Percentiles rank a stretch among this genome's conserved stretches.
These are phyloP conservation scores for Melanostoma mellinum DNA, from an alignment of 2,888 invertebrate species.

Conservation along the genomic window DNA sequence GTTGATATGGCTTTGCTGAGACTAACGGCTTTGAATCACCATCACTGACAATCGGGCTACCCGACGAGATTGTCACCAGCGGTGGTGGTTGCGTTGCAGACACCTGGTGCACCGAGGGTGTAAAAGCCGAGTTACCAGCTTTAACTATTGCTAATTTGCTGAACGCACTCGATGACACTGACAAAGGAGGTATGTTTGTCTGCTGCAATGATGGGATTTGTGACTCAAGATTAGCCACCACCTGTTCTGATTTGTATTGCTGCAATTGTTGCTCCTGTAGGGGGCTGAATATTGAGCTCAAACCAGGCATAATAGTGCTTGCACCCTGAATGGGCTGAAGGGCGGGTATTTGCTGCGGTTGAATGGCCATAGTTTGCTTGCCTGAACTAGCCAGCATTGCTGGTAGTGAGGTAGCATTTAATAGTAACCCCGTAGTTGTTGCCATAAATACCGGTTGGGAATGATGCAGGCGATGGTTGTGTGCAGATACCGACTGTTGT, in stretches of 20 bases:
- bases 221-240: slow-evolving; percentile 41
- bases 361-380: slow-evolving; percentile 62
- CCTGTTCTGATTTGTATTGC: slow-evolving; percentile 68
- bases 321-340: slow-evolving; percentile 79
- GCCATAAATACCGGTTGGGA: slow-evolving; percentile 81
- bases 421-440: slow-evolving; percentile 79
- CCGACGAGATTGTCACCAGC: slow-evolving; percentile 76
- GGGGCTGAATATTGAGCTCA: slow-evolving; percentile 79
- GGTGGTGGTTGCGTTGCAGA: slow-evolving; percentile 76
- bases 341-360: slow-evolving; percentile 77
- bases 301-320: slow-evolving; percentile 76
- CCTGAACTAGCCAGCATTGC: slow-evolving; percentile 78
- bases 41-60: slow-evolving; percentile 41
- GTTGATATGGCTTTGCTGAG: slow-evolving; percentile 78
- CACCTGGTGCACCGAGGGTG: slow-evolving; percentile 61
- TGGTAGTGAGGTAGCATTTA: slow-evolving; percentile 81
- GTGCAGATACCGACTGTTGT: slow-evolving; percentile 77
- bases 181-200: slow-evolving; percentile 55
- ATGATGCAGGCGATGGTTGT: slow-evolving; percentile 75
- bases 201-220: slow-evolving; percentile 73
- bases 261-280: slow-evolving; percentile 73
- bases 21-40: slow-evolving; percentile 50
- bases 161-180: slow-evolving; percentile 67
- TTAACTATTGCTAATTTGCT: slow-evolving; percentile 64
- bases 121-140: slow-evolving; percentile 40